Conservation (phyloP, 1,140 invertebrate species). For the Musca vetustissima region DNA sequence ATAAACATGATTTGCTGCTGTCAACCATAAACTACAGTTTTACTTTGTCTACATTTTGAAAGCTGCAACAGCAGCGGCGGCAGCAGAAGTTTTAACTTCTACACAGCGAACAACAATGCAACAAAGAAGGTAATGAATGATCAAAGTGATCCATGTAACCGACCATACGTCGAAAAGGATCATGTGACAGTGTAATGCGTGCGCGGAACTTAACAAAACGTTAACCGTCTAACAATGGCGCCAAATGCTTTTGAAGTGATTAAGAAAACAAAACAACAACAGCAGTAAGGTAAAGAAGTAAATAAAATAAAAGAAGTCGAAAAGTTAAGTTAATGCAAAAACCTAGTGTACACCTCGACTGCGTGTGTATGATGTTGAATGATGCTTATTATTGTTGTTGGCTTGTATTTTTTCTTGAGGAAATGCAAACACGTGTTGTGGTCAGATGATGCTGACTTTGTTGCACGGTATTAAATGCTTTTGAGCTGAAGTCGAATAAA, state of each 20-base stretch:
- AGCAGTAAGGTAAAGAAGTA: not conserved
- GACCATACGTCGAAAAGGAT: not conserved
- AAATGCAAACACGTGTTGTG: too few species aligned
- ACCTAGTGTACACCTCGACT: not conserved
- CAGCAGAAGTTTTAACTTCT: not conserved
- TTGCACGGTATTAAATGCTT: too few species aligned
- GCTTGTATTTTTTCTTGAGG: too few species aligned
- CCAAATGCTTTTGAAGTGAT: conserved; percentile 23
- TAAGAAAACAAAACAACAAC: conserved; percentile 13
- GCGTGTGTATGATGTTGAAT: not conserved
- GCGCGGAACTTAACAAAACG: not conserved
- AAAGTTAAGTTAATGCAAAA: not conserved
- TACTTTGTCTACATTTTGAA: conserved; percentile 17
- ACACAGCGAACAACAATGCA: not conserved
- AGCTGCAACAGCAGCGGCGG: too few species aligned
- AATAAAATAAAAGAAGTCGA: not conserved
- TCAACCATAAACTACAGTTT: conserved; percentile 23
- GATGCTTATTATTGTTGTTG: too few species aligned
- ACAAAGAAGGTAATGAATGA: conserved; percentile 20
- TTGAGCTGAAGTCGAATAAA: too few species aligned
- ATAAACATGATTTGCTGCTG: conserved; percentile 24
- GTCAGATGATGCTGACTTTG: too few species aligned
- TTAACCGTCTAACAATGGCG: conserved; percentile 9
- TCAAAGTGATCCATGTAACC: conserved; percentile 1
- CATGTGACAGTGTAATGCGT: conserved; percentile 21